Evolutionary conservation across 1,140 invertebrate species (phyloP).

Genomic region (Heliconius hermathena): DNA sequence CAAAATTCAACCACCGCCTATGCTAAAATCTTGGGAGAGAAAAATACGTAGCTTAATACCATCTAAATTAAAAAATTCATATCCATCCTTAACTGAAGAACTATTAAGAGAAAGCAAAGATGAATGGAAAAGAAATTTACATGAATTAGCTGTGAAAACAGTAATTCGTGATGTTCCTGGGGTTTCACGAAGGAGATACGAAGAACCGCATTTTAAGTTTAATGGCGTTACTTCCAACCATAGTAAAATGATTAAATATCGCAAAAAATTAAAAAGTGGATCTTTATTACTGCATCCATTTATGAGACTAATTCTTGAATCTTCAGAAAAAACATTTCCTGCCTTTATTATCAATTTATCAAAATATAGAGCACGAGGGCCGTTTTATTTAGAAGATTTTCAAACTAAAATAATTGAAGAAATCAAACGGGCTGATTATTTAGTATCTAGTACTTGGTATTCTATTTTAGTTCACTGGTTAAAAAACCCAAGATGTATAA

Average conservation of each 20-base stretch:
- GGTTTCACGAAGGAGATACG: conserved; percentile 62
- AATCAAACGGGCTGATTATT: conserved; percentile 74
- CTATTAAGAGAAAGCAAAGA: conserved; percentile 78
- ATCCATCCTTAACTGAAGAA: conserved; percentile 65
- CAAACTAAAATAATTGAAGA: conserved; percentile 70
- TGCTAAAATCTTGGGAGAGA: conserved; percentile 79
- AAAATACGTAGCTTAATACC: conserved; percentile 78
- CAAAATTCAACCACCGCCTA: conserved; percentile 70
- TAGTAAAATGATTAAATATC: conserved; percentile 82
- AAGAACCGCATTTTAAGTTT: conserved; percentile 81
- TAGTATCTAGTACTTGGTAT: conserved; percentile 78
- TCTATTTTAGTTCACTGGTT: conserved; percentile 70
- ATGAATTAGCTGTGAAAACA: conserved; percentile 76
- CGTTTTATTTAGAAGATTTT: conserved; percentile 75
- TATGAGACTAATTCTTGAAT: conserved; percentile 83
- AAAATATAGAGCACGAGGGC: conserved; percentile 76
- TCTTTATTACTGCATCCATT: conserved; percentile 84
- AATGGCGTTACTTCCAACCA: conserved; percentile 84
- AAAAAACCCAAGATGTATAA: conserved; percentile 72
- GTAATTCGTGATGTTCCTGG: conserved; percentile 77
- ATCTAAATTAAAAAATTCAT: conserved; percentile 65
- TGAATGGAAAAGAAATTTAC: conserved; percentile 78
- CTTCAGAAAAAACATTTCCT: conserved; percentile 82
- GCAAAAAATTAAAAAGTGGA: conserved; percentile 79
- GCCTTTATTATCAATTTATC: conserved; percentile 80